Evolutionary conservation across 2,797 vertebrate species (phyloP).

Genomic region (Dicrostonyx torquatus): DNA sequence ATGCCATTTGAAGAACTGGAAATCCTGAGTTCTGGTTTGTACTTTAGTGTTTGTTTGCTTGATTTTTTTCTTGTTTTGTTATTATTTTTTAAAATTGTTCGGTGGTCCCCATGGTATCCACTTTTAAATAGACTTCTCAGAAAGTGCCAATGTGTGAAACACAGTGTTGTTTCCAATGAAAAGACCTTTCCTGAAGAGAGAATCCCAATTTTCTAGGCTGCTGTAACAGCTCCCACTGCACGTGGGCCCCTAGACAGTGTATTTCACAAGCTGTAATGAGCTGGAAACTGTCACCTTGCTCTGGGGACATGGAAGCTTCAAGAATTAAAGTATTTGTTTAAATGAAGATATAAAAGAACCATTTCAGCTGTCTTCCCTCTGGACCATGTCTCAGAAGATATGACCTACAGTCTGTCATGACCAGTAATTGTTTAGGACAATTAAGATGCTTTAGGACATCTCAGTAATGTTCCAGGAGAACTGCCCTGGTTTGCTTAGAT

Average conservation of each 20-base stretch:
- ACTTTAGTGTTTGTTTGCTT: background rate
- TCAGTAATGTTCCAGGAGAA: background rate
- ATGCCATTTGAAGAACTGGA: background rate
- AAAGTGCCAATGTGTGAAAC: background rate
- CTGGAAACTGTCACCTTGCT: constrained; percentile 23
- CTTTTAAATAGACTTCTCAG: background rate
- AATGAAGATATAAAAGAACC: constrained; percentile 48
- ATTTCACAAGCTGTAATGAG: background rate
- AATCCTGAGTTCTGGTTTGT: background rate
- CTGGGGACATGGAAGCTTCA: background rate
- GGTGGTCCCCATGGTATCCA: background rate
- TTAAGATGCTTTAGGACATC: background rate
- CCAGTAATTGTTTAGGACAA: background rate
- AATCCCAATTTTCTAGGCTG: background rate
- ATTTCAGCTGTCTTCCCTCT: background rate
- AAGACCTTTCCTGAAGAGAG: constrained; percentile 15
- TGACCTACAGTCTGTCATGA: background rate
- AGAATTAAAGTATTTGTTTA: background rate
- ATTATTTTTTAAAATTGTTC: background rate
- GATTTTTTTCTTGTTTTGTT: background rate
- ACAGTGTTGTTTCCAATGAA: constrained; percentile 5
- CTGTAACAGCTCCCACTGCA: background rate
- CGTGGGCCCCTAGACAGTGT: background rate
- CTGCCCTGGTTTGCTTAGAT: background rate
- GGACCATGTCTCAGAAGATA: background rate